Base-by-base conservation (phyloP, 2,888 invertebrate genomes). In the Craniophora ligustri region DNA sequence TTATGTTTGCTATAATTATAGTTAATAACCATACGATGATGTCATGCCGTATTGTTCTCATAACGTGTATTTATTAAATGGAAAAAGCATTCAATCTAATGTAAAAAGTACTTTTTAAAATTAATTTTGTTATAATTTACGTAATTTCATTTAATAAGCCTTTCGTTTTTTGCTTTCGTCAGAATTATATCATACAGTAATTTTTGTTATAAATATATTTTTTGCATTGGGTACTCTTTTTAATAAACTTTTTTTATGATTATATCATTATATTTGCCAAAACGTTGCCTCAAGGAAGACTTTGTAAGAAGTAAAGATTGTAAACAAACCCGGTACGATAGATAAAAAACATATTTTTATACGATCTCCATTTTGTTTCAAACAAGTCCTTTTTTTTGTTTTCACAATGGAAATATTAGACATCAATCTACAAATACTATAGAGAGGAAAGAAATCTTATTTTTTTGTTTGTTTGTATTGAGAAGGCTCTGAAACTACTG, bases 1-100 rank as follows among this genome's bases (percentile, higher is more conserved):
- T 21, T 46, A 7, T 32, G 41, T 31, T 59, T 58, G 32, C 15
- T 28, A 16, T 41, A 46, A 51, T 51, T 16, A 48, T n/a, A n/a
- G n/a, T 49, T 58, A 36, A 13, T 32, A 2, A 0, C 18, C 45
- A 40, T 19, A 34, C 31, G 31, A 40, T 68, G 61, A 57, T 55
- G 54, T 72, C 59, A 65, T 45, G 36, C 2, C 5, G 13, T 11
- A 46, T 60, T 53, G 11, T 53, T 45, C 6, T 54, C 31, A 18
- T 39, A 49, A 32, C 28, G 16, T 7, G 21, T 3, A 32, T 41
- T n/a, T 50, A 35, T 31, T 44, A 50, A 36, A 23, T 46, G 47
- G 48, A 48, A 65, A 51, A 26, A 36, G 8, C 21, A 42, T 5
- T 41, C 8, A 7, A 38, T 21, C 28, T 19, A 54, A 14, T 4